Percentiles rank a stretch among this genome's conserved stretches.
Conservation (phyloP, 30 jellyfish, hydroid and myxozoan genomes). For the Mastigias papua region DNA sequence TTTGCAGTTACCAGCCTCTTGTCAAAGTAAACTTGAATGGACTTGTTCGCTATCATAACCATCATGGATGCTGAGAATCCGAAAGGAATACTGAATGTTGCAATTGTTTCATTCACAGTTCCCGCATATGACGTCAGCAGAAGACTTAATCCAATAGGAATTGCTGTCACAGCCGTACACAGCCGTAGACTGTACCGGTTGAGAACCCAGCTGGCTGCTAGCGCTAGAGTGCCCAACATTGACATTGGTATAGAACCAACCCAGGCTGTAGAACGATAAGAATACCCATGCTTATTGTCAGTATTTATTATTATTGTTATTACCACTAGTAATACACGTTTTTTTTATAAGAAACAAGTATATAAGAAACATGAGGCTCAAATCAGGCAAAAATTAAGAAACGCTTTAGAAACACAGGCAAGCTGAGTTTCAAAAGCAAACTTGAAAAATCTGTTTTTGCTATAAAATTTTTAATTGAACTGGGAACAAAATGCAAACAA, state of each 20-base stretch:
- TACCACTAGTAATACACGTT: too few relatives aligned
- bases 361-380: too few relatives aligned
- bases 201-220: constrained; percentile 16
- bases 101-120: constrained; percentile 6
- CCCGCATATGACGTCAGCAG: constrained; percentile 35
- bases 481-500: too few relatives aligned
- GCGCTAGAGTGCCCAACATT: constrained; percentile 34
- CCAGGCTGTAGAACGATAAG: constrained; percentile 58
- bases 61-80: constrained; percentile 31
- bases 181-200: constrained; percentile 17
- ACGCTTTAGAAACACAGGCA: too few relatives aligned
- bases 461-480: too few relatives aligned
- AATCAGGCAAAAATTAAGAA: too few relatives aligned
- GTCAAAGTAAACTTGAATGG: constrained; percentile 32
- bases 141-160: constrained; percentile 17
- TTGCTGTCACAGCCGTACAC: constrained; percentile 17
- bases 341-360: too few relatives aligned
- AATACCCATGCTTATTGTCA: too few relatives aligned
- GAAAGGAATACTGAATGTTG: constrained; percentile 45
- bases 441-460: too few relatives aligned
- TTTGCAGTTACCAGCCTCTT: constrained; percentile 35
- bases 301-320: too few relatives aligned
- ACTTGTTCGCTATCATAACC: not conserved
- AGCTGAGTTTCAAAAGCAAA: too few relatives aligned
- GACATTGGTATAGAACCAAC: constrained; percentile 58